A percentile compares a stretch with the other conserved stretches of the same genome.
These are phyloP conservation scores for Drosophila mercatorum DNA, from an alignment of 2,888 invertebrate genomes.

Conservation along the genomic window DNA sequence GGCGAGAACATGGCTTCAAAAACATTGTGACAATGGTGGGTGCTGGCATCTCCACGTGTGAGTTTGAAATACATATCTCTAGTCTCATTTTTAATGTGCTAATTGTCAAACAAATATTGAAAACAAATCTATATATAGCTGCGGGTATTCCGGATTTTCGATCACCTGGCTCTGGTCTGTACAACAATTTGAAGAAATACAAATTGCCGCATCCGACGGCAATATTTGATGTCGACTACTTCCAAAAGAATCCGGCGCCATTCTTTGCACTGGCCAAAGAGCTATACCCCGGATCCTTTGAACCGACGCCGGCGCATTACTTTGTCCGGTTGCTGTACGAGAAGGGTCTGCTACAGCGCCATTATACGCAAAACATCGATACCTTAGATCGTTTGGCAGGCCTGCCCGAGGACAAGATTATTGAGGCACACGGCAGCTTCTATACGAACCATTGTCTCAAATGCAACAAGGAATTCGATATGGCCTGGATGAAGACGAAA, in stretches of 20 bases:
- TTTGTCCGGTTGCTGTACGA: conserved; percentile 94
- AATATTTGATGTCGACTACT: conserved; percentile 96
- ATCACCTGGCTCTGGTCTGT: conserved; percentile 95
- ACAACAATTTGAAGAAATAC: conserved; percentile 95
- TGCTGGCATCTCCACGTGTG: conserved; percentile 98
- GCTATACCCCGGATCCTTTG: conserved; percentile 93
- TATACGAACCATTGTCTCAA: conserved; percentile 93
- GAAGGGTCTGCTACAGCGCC: conserved; percentile 90
- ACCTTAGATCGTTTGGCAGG: conserved; percentile 95
- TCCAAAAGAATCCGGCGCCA: conserved; percentile 94
- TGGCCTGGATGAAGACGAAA: conserved; percentile 94
- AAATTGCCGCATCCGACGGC: conserved; percentile 95
- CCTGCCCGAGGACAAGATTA: conserved; percentile 92
- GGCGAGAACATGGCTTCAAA: conserved; percentile 90
- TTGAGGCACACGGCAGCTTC: conserved; percentile 98
- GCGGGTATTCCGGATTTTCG: conserved; percentile 97
- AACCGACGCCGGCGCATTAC: conserved; percentile 96
- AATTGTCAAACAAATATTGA: not conserved
- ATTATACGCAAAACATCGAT: conserved; percentile 97
- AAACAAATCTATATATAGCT: conserved; percentile 57
- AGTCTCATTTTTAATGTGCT: not conserved
- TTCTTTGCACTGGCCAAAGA: conserved; percentile 96
- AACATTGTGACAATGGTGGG: conserved; percentile 97
- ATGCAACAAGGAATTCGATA: conserved; percentile 89
- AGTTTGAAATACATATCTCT: conserved; percentile 83